phyloP scores from a whole-genome alignment of 2,113 vertebrate genomes.

The Phrynocephalus versicolor region DNA sequence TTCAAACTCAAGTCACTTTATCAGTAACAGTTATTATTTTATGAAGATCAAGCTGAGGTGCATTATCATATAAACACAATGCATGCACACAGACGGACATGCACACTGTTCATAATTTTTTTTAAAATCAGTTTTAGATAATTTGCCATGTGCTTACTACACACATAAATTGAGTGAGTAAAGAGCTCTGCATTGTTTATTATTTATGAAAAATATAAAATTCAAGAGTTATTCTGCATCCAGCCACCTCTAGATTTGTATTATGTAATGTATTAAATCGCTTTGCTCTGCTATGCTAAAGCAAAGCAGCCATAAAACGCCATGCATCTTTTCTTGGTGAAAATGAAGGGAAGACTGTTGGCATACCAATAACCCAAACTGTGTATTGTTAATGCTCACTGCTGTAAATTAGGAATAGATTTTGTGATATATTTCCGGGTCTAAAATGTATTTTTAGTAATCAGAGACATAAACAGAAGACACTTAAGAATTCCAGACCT shows the following conservation, averaged over 20 bases:
- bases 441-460: not conserved
- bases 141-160: conserved; percentile 51
- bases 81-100: not conserved
- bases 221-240: conserved; percentile 26
- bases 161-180: conserved; percentile 44
- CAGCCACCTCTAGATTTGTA: not conserved
- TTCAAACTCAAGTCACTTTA: conserved; percentile 56
- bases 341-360: not conserved
- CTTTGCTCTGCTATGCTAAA: not conserved
- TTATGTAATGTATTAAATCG: rapidly evolving
- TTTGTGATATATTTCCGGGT: conserved; percentile 11
- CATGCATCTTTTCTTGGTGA: not conserved
- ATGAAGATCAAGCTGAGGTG: conserved; percentile 60
- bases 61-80: conserved; percentile 62
- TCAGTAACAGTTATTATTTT: conserved; percentile 67
- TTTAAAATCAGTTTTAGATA: conserved; percentile 50
- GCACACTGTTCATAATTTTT: conserved; percentile 54
- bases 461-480: not conserved
- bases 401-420: not conserved
- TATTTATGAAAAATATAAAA: conserved; percentile 8
- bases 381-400: not conserved
- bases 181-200: conserved; percentile 36
- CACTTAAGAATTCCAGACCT: not conserved
- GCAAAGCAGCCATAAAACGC: conserved; percentile 16
- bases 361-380: conserved; percentile 13